These are phyloP conservation scores for Austrolebias charrua DNA, from an alignment of 2,797 vertebrate species.

Conservation along the genomic window DNA sequence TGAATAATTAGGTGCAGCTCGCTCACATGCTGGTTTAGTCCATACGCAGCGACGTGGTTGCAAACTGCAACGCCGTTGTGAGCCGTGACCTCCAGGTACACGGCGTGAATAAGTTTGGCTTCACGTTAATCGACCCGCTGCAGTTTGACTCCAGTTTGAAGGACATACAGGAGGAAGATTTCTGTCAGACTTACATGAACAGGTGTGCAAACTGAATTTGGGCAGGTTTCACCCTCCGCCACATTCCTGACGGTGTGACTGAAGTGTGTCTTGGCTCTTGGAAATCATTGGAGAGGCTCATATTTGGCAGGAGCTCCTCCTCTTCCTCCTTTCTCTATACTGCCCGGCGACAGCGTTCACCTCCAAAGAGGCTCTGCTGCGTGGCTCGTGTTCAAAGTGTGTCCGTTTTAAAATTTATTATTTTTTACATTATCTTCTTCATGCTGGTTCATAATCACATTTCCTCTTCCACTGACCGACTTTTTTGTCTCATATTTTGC, in stretches of 20 bases:
- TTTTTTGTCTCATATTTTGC: slow-evolving; percentile 65
- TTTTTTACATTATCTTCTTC: slow-evolving; percentile 36
- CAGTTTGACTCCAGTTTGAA: slow-evolving; percentile 10
- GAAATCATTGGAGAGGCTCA: slow-evolving; percentile 48
- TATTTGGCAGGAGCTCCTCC: slow-evolving; percentile 53
- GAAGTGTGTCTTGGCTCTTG: slow-evolving; percentile 56
- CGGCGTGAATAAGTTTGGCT: neutral
- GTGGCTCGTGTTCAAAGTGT: slow-evolving; percentile 48
- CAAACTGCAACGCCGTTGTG: neutral
- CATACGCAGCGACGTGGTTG: slow-evolving; percentile 6
- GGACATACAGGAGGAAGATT: slow-evolving; percentile 43
- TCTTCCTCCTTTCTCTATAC: slow-evolving; percentile 45
- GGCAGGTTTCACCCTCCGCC: slow-evolving; percentile 50
- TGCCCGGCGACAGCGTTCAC: slow-evolving; percentile 59
- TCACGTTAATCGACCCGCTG: neutral
- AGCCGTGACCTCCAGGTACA: slow-evolving; percentile 11
- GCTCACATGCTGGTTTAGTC: slow-evolving; percentile 4
- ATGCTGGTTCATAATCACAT: slow-evolving; percentile 59
- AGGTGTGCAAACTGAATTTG: slow-evolving; percentile 59
- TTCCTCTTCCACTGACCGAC: slow-evolving; percentile 61
- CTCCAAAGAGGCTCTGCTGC: slow-evolving; percentile 26
- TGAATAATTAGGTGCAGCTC: slow-evolving; percentile 48
- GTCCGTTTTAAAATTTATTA: slow-evolving; percentile 30
- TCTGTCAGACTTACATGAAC: slow-evolving; percentile 37
- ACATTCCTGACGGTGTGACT: slow-evolving; percentile 51